A percentile compares a stretch with the other conserved stretches of the same genome.
phyloP scores from a whole-genome alignment of 2,113 vertebrate genomes.

The Dascyllus trimaculatus region DNA sequence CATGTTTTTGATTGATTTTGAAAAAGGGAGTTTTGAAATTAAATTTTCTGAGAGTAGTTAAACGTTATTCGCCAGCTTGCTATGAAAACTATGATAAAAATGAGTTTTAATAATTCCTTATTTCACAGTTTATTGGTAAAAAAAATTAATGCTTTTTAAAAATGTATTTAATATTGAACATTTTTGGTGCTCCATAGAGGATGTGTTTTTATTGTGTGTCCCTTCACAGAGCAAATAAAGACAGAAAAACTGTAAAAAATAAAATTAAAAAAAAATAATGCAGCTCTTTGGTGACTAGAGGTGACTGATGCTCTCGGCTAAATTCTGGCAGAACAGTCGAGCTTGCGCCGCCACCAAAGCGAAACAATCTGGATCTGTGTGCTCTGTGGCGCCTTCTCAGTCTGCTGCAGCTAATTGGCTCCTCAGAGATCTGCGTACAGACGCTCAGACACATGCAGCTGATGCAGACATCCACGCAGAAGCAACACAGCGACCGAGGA shows the following conservation, averaged over 20 bases:
- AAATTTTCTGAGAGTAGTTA: too few relatives aligned
- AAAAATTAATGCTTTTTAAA: too few relatives aligned
- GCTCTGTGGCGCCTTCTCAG: conserved; percentile 48
- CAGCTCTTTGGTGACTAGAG: conserved; percentile 22
- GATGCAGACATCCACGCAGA: conserved; percentile 8
- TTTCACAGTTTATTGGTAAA: too few relatives aligned
- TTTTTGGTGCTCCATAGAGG: neutral
- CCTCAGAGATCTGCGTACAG: conserved; percentile 67
- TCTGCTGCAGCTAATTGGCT: conserved; percentile 74
- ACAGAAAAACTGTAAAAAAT: conserved; percentile 3
- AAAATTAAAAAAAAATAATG: neutral
- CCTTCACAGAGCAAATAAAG: neutral
- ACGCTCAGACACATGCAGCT: conserved; percentile 16
- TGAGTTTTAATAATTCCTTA: too few relatives aligned
- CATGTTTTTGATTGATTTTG: too few relatives aligned
- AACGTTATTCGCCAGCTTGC: too few relatives aligned
- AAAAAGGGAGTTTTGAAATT: too few relatives aligned
- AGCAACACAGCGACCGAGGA: conserved; percentile 32
- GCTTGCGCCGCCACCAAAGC: conserved; percentile 25
- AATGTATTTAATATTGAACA: neutral
- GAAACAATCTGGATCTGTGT: conserved; percentile 50
- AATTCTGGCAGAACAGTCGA: conserved; percentile 31
- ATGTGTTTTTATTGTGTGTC: neutral
- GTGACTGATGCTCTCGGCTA: conserved; percentile 23
- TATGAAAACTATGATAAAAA: too few relatives aligned